Percentiles rank a stretch among this genome's conserved stretches.
Evolutionary conservation across 2,113 vertebrate species (phyloP).

Genomic region (Tautogolabrus adspersus): DNA sequence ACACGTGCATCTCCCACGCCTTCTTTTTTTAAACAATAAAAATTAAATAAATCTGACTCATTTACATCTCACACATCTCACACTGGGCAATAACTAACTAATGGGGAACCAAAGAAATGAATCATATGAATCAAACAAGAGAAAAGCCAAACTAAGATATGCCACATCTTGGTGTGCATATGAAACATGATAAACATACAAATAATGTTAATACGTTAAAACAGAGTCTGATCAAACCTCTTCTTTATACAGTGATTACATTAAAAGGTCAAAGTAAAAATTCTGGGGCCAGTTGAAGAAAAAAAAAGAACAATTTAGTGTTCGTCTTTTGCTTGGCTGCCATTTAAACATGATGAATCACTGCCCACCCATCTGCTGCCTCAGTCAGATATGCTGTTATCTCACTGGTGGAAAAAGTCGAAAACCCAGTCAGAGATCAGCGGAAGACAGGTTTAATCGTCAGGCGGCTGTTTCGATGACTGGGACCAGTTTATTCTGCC

Average conservation of each 20-base stretch:
- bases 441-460: conserved; percentile 4
- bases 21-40: not conserved
- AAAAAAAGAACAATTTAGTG: conserved; percentile 41
- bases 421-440: conserved; percentile 30
- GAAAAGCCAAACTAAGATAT: not conserved
- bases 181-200: not conserved
- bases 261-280: conserved; percentile 3
- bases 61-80: conserved; percentile 1
- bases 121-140: not conserved
- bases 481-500: conserved; percentile 51
- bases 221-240: not conserved
- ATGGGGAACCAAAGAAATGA: not conserved
- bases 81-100: not conserved
- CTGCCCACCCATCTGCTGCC: conserved; percentile 21
- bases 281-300: not conserved
- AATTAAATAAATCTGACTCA: conserved; percentile 13
- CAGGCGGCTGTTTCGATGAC: conserved; percentile 14
- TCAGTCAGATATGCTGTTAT: conserved; percentile 43
- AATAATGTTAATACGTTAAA: not conserved
- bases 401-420: conserved; percentile 18
- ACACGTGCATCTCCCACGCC: not conserved
- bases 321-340: conserved; percentile 58
- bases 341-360: conserved; percentile 50
- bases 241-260: conserved; percentile 32
- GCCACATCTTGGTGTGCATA: not conserved